Base-by-base conservation (phyloP, 2,888 invertebrate genomes). In the Lottia scabra region DNA sequence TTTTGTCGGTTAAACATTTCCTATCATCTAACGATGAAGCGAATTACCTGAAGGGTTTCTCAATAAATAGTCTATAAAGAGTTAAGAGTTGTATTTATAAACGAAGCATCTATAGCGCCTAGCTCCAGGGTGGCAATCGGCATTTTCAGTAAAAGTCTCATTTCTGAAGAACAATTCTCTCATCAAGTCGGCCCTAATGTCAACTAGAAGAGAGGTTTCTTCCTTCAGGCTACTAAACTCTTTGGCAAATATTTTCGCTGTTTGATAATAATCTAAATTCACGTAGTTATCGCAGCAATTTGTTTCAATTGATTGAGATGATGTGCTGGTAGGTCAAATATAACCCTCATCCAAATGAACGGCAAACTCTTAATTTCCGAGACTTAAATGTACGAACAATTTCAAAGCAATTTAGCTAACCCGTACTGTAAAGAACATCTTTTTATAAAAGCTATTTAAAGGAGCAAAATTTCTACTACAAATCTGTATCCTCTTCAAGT, bases 191-290 rank as follows among this genome's bases (percentile, higher is more conserved):
- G 56, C 56, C 56, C 56, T 56, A 56, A 56, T 45, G 27, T 65
- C 63, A 43, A 38, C 70, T 46, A 63, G 46, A 65, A 30, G 46
- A 45, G 46, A 44, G 65, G 45, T 45, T 63, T 70, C 46, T 63
- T n/a, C 46, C 70, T 65, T 44, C 6, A 27, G 70, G 70, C 70
- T 38, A 46, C 44, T 45, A 70, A 45, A 63, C 64, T 65, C 70
- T 70, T 70, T 64, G 65, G 65, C 70, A 70, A 70, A 70, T 70
- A 70, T 70, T 70, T 70, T 70, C 70, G 70, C 64, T 70, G 70
- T 70, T 70, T 70, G 70, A 70, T 70, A 70, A 70, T 70, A 65
- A 70, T 70, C 64, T 63, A 70, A 70, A 70, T 70, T 70, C 70
- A 70, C 63, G 64, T 70, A 70, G 70, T 70, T 70, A 70, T 45